Evolutionary conservation across 2,797 vertebrate species (phyloP).

Genomic region (Anguilla megastoma): DNA sequence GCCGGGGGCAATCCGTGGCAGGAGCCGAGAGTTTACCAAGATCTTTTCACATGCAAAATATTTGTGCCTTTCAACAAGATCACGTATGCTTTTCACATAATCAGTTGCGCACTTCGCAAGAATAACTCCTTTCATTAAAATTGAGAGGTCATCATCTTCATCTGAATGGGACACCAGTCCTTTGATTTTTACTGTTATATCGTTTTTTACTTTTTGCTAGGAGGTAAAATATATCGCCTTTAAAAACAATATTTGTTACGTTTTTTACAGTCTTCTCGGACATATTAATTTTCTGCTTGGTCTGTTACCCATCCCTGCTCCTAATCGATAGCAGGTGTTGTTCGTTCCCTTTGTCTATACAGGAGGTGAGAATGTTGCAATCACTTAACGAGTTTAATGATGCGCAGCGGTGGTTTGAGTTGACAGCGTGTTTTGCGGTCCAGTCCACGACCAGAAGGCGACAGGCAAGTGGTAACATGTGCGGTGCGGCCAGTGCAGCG

Average conservation of each 20-base stretch:
- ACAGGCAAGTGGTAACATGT: constrained; percentile 24
- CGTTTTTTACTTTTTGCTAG: constrained; percentile 19
- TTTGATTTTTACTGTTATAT: constrained; percentile 65
- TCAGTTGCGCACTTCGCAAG: constrained; percentile 82
- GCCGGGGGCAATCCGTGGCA: constrained; percentile 80
- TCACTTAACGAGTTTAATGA: constrained; percentile 2
- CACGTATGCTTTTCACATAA: constrained; percentile 69
- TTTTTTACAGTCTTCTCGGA: background rate
- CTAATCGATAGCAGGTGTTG: background rate
- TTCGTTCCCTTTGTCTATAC: background rate
- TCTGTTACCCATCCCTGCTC: background rate
- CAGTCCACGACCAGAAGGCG: constrained; percentile 10
- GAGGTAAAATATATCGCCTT: background rate
- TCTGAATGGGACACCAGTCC: constrained; percentile 69
- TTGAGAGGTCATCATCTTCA: constrained; percentile 59
- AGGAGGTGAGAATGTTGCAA: background rate
- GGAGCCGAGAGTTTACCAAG: constrained; percentile 82
- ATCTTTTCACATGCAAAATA: constrained; percentile 93
- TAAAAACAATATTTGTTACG: background rate
- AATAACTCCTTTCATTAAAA: constrained; percentile 63
- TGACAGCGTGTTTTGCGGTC: background rate
- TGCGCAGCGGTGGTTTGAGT: background rate
- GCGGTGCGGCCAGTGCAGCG: constrained; percentile 29
- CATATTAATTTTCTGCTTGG: background rate
- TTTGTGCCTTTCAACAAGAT: constrained; percentile 69